Evolutionary conservation across 2,888 invertebrate genomes (phyloP).

Genomic region (Homarus gammarus): DNA sequence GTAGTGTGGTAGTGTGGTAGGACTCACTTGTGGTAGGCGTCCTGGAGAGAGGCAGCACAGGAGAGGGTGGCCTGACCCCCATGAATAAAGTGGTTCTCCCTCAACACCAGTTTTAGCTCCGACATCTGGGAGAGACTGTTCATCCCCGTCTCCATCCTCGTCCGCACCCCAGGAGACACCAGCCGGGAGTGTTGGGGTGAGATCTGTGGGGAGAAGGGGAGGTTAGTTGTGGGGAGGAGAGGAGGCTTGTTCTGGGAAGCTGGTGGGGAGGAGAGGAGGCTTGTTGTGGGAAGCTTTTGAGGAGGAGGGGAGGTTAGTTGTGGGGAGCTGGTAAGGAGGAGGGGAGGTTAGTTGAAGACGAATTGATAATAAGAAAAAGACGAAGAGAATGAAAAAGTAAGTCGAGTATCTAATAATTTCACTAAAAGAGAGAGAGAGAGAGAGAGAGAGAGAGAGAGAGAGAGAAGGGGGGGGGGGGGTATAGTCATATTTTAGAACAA

Average conservation of each 20-base stretch:
- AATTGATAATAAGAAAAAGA: not conserved
- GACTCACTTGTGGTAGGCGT: constrained; percentile 48
- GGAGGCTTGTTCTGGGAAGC: not conserved
- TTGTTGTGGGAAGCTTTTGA: no score
- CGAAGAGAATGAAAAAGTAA: not conserved
- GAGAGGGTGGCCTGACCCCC: constrained; percentile 57
- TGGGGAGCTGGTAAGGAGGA: not conserved
- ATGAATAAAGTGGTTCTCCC: constrained; percentile 29
- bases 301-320: no score
- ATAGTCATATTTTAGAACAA: no score
- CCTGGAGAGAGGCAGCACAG: constrained; percentile 39
- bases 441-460: no score
- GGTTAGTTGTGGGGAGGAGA: not conserved
- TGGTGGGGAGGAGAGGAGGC: no score
- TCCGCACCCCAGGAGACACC: constrained; percentile 9
- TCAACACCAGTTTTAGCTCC: constrained; percentile 28
- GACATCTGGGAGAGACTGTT: constrained; percentile 28
- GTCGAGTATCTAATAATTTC: no score
- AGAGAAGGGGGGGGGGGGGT: no score
- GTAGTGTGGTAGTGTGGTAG: no score
- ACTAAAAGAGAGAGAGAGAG: no score
- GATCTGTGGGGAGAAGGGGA: not conserved
- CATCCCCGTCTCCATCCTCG: not conserved
- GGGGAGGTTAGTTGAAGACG: not conserved
- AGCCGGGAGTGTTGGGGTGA: constrained; percentile 34